Evolutionary conservation across 2,797 vertebrate genomes (phyloP), one percentile per base, ranked within the genome.

Genomic region (Dipus sagitta): DNA sequence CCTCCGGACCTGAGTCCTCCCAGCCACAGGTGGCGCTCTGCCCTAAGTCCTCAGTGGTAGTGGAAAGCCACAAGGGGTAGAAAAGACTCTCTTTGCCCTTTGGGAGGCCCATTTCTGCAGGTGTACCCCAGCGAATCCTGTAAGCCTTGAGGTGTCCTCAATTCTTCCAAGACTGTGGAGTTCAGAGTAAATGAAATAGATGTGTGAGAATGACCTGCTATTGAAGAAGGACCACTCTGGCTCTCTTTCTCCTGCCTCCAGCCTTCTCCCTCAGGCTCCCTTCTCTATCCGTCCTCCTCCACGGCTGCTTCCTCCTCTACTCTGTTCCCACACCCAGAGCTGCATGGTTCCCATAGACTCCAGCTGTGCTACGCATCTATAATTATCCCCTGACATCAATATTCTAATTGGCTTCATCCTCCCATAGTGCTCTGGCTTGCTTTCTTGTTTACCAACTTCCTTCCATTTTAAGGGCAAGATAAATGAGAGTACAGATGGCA

Each of bases 381-480:
- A 71, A 83, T 65, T 32, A 64, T 42, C 38, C 76, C 60, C 64
- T 85, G 38, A 68, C 23, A n/a, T 88, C 67, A 21, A 0, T 86
- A 32, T 83, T 90, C 76, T 67, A 81, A 86, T 72, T 65, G 0
- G 4, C 54, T 87, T 85, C 87, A 64, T 77, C 42, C 42, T 82
- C 38, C 64, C 80, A 91, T 34, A 54, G 26, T 88, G 93, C 67
- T 52, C 68, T 65, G 34, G n/a, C 30, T 91, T 94, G 28, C 67
- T 28, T 88, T 94, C 88, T 79, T 83, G 26, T 91, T 95, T 93
- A 79, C 58, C 68, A 92, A 65, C 84, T 81, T 70, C 64, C 77
- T 93, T 92, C 60, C 75, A 54, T 84, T 91, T 88, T 75, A 93
- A 94, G 87, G 75, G 54, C 67, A 76, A 91, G 76, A 85, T 72